A percentile compares a stretch with the other conserved stretches of the same genome.
Conservation (phyloP, 2,888 invertebrate genomes). For the Rotaria sp. region DNA sequence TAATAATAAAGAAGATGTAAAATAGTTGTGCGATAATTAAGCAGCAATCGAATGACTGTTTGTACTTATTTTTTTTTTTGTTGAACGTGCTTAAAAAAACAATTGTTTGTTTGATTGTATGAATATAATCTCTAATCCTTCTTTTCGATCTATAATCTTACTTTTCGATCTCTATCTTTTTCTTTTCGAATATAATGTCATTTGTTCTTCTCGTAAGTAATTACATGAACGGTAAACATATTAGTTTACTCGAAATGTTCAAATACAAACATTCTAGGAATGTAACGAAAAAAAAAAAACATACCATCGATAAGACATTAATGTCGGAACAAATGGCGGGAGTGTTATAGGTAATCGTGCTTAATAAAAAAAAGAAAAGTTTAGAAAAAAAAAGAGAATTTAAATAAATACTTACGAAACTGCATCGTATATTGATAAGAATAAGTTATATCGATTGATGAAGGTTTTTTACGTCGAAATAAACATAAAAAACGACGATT, state of each 20-base stretch:
- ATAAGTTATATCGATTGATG: no score
- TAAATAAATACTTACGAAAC: neutral
- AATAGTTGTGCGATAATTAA: neutral
- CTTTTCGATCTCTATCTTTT: neutral
- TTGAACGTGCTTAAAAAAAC: neutral
- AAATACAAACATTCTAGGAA: neutral
- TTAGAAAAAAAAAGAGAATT: neutral
- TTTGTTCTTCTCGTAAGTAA: neutral
- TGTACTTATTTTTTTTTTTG: neutral
- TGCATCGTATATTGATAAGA: neutral
- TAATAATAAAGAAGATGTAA: neutral
- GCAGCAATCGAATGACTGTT: neutral
- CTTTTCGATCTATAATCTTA: neutral
- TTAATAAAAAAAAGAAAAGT: neutral
- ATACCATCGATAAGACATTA: neutral
- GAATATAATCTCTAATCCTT: neutral
- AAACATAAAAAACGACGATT: neutral
- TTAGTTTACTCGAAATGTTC: neutral
- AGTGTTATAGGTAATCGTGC: neutral
- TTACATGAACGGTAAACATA: neutral
- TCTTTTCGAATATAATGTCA: neutral
- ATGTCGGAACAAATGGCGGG: neutral
- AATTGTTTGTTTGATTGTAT: neutral
- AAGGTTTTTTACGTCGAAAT: no score
- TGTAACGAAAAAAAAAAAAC: neutral